Base-by-base conservation (phyloP, 2,113 vertebrate genomes). In the Cynopterus brachyotis region DNA sequence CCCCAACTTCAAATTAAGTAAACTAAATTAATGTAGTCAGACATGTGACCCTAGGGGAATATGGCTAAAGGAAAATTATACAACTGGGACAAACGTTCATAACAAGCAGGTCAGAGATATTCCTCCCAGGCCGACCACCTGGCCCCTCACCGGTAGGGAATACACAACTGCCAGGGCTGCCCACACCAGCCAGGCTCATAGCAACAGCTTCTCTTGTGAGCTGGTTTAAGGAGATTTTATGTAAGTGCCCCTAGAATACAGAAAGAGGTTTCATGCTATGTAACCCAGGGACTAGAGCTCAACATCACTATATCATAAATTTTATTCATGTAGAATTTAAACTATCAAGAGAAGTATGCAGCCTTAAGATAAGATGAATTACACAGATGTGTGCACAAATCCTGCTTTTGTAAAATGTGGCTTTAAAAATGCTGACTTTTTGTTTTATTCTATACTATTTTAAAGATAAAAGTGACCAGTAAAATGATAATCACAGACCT, bases 381-480 rank as follows among this genome's bases (percentile, higher is more conserved):
- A 57, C 59, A 70, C 13, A 87, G 50, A 93, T 20, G 9, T 37
- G 24, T 10, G 26, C n/a, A 55, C 69, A 70, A 70, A 70, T 53
- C 42, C 24, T 76, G 55, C 50, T 75, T 42, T 28, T 89, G 53
- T 37, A 82, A 50, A 67, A 60, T 13, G 9, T 0, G 17, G n/a
- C 15, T 93, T 73, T 62, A 20, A 75, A 84, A 89, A 30, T 32
- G 15, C 62, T 62, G 66, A 57, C 53, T 28, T 55, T 69, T 66
- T n/a, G 32, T 82, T 93, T 42, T 35, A 89, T 67, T 59, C 81
- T 45, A 3, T 67, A n/a, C 45, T 83, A 47, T 73, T 93, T 92
- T 82, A 70, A 84, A 93, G 67, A 86, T 80, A 28, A 95, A 93
- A 86, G 64, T 42, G 53, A n/a, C 22, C 42, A 86, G 53, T 19